Conservation (phyloP, 2,113 vertebrate genomes). For the Sinocyclocheilus anophthalmus region DNA sequence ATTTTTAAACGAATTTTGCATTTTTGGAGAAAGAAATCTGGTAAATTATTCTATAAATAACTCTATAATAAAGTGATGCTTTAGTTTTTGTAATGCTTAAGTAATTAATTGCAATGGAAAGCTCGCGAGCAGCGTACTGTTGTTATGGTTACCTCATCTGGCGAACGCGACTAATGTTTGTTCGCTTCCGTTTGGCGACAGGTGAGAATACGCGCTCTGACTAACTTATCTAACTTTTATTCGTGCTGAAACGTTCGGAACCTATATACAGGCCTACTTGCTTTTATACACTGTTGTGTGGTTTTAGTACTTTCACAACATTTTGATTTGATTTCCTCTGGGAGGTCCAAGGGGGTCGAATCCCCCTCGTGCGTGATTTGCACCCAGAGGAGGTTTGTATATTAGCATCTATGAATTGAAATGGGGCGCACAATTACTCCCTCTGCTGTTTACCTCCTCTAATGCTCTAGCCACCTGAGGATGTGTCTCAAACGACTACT, state of each 20-base stretch:
- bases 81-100: neutral
- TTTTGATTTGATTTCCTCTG: neutral
- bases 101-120: neutral
- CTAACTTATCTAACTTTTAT: neutral
- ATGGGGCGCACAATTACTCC: neutral
- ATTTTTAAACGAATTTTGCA: too few relatives aligned
- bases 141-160: conserved; percentile 8
- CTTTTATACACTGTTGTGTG: neutral
- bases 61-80: neutral
- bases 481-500: conserved; percentile 25
- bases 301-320: neutral
- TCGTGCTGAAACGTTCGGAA: neutral
- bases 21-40: neutral
- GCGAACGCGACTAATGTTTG: neutral
- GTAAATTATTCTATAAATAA: neutral
- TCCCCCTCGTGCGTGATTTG: neutral
- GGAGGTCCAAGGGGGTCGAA: neutral
- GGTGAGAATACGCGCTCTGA: neutral
- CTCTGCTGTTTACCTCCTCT: conserved; percentile 33
- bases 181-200: neutral
- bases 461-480: conserved; percentile 26
- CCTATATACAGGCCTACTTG: too few relatives aligned
- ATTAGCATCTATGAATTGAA: neutral
- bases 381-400: neutral
- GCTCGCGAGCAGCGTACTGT: neutral